Conservation (phyloP, 2,888 invertebrate genomes). For the Tetragnatha montana region DNA sequence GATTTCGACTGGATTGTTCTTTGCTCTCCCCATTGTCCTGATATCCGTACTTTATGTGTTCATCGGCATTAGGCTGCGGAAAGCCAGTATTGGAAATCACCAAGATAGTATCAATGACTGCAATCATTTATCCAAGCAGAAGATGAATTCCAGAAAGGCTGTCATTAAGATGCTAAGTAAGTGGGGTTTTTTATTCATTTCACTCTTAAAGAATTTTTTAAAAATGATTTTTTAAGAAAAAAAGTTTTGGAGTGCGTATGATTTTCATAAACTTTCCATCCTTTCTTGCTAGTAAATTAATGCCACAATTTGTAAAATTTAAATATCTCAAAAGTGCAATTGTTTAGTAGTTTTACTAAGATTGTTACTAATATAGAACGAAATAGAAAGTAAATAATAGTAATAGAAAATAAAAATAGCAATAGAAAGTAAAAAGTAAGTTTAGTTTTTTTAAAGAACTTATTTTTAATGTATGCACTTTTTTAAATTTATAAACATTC, state of each 20-base stretch:
- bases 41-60: conserved; percentile 85
- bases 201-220: background rate
- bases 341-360: too few relatives aligned
- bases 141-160: conserved; percentile 72
- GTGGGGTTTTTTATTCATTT: conserved; percentile 73
- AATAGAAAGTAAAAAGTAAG: too few relatives aligned
- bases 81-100: conserved; percentile 41
- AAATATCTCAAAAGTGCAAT: too few relatives aligned
- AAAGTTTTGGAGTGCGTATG: background rate
- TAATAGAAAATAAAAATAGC: too few relatives aligned
- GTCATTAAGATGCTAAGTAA: conserved; percentile 81
- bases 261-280: background rate
- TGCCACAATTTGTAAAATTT: too few relatives aligned
- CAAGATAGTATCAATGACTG: conserved; percentile 39
- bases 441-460: too few relatives aligned
- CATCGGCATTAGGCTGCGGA: conserved; percentile 75
- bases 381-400: too few relatives aligned
- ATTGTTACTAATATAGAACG: too few relatives aligned
- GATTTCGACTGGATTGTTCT: conserved; percentile 87
- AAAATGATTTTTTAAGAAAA: background rate
- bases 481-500: too few relatives aligned
- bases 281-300: background rate
- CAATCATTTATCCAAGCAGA: conserved; percentile 39
- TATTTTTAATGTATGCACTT: too few relatives aligned
- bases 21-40: conserved; percentile 88